Evolutionary conservation across 2,888 invertebrate genomes (phyloP).

Genomic region (Drosophila colorata): DNA sequence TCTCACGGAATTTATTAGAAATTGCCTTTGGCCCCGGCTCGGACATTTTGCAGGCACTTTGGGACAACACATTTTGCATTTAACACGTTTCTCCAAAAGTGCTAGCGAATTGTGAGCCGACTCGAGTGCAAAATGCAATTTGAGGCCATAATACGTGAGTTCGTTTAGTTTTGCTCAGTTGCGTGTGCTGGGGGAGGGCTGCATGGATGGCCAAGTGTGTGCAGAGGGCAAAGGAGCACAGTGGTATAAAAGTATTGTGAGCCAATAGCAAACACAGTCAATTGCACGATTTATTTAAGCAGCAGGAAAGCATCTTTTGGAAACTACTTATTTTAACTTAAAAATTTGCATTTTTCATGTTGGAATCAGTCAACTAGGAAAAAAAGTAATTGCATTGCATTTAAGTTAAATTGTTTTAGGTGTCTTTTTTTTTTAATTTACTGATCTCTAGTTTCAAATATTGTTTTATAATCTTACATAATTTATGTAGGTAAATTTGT

Average conservation of each 20-base stretch:
- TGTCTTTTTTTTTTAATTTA: too few species aligned
- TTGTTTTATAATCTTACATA: too few species aligned
- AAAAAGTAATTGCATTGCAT: too few species aligned
- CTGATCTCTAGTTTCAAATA: too few species aligned
- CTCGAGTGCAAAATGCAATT: slow-evolving; percentile 79
- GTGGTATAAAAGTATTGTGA: slow-evolving; percentile 6
- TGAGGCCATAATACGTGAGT: slow-evolving; percentile 70
- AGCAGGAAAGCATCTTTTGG: too few species aligned
- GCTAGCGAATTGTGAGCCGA: slow-evolving; percentile 69
- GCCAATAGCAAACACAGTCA: not conserved
- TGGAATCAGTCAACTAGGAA: too few species aligned
- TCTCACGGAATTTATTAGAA: slow-evolving; percentile 46
- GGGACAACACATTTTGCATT: slow-evolving; percentile 67
- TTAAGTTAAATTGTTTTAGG: too few species aligned
- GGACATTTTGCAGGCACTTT: slow-evolving; percentile 38
- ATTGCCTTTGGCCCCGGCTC: slow-evolving; percentile 29
- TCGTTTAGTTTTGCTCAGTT: slow-evolving; percentile 66
- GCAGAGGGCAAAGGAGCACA: slow-evolving; percentile 2
- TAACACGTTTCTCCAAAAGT: slow-evolving; percentile 69
- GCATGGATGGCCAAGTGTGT: slow-evolving; percentile 1
- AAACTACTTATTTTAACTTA: too few species aligned
- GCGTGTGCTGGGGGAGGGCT: slow-evolving; percentile 28
- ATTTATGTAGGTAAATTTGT: too few species aligned
- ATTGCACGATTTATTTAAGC: too few species aligned
- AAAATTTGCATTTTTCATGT: too few species aligned